Conservation (phyloP, 1,140 invertebrate species). For the Dendroctonus valens region DNA sequence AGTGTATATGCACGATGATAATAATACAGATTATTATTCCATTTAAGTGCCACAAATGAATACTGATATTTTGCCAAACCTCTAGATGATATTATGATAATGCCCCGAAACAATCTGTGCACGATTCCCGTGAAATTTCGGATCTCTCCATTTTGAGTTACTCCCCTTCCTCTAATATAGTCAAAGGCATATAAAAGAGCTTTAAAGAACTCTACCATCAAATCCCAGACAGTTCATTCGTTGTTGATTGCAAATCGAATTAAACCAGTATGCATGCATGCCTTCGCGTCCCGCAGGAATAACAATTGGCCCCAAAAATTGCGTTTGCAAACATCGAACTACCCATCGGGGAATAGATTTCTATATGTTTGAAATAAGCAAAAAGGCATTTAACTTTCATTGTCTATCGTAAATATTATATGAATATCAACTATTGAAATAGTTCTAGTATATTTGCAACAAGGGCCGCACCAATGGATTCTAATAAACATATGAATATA, state of each 20-base stretch:
- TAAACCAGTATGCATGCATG: constrained; percentile 55
- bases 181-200: not conserved
- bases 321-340: too few relatives aligned
- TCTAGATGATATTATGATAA: not conserved
- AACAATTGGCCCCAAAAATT: constrained; percentile 22
- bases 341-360: too few relatives aligned
- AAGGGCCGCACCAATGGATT: too few relatives aligned
- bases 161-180: not conserved
- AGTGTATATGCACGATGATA: too few relatives aligned
- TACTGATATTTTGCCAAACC: not conserved
- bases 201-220: constrained; percentile 38
- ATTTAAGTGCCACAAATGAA: not conserved
- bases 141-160: not conserved
- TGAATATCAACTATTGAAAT: too few relatives aligned
- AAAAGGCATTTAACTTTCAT: too few relatives aligned
- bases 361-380: too few relatives aligned
- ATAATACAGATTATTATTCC: not conserved
- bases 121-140: too few relatives aligned
- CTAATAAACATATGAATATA: too few relatives aligned
- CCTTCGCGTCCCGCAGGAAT: constrained; percentile 37
- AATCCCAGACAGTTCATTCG: constrained; percentile 61
- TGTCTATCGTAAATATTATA: too few relatives aligned
- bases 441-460: too few relatives aligned
- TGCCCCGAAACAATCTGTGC: too few relatives aligned
- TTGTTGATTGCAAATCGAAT: constrained; percentile 62